Conservation (phyloP, 2,797 vertebrate genomes). For the Syngnathus acus region DNA sequence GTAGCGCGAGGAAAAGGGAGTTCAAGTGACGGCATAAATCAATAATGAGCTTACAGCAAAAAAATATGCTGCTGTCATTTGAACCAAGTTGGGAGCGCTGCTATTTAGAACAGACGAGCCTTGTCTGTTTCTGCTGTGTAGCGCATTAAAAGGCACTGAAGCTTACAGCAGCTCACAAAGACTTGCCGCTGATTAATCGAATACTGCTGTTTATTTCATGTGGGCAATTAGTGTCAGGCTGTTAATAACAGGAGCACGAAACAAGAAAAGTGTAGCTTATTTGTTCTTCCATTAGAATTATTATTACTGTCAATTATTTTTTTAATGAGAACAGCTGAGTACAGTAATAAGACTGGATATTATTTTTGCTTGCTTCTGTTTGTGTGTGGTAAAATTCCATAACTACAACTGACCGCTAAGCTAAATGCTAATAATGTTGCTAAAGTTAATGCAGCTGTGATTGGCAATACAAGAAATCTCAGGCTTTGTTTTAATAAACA, state of each 20-base stretch:
- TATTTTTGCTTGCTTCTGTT: not conserved
- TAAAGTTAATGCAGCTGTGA: too few relatives aligned
- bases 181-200: not conserved
- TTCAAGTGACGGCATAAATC: not conserved
- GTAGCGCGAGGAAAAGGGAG: not conserved
- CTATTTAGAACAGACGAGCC: not conserved
- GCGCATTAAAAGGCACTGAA: not conserved
- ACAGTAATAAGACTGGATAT: not conserved
- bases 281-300: not conserved
- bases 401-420: not conserved
- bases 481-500: not conserved
- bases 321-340: not conserved
- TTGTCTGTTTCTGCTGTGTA: not conserved
- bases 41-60: constrained; percentile 3
- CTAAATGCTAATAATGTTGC: not conserved
- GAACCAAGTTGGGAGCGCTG: not conserved
- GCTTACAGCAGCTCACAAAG: not conserved
- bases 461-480: not conserved
- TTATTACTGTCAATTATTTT: not conserved
- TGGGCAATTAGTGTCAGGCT: not conserved
- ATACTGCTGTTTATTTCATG: not conserved
- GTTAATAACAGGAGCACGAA: not conserved
- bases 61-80: not conserved
- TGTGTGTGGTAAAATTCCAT: not conserved
- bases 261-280: not conserved